Percentiles rank a stretch among this genome's conserved stretches.
phyloP scores from a whole-genome alignment of 2,113 vertebrate species.

The Guaruba guarouba region DNA sequence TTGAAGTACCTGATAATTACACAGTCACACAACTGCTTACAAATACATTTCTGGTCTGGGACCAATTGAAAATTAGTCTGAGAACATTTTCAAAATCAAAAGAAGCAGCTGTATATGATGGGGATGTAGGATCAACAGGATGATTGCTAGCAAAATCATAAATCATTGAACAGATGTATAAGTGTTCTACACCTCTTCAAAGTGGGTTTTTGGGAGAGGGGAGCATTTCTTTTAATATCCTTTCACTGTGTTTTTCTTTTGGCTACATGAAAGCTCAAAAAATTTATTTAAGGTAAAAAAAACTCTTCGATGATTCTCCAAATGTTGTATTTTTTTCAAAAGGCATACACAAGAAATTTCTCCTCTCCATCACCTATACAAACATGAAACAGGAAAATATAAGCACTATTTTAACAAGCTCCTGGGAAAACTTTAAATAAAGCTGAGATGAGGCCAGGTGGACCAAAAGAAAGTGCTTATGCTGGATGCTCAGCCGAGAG shows the following conservation, averaged over 20 bases:
- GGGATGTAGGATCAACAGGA: neutral
- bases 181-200: neutral
- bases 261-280: neutral
- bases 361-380: neutral
- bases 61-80: neutral
- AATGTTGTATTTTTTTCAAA: neutral
- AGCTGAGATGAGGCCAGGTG: constrained; percentile 38
- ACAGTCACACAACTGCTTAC: neutral
- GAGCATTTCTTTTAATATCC: neutral
- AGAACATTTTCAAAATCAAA: neutral
- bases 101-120: neutral
- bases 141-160: neutral
- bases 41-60: neutral
- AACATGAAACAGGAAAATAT: neutral
- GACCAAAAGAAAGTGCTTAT: constrained; percentile 35
- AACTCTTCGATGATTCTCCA: neutral
- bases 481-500: neutral
- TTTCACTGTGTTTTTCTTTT: neutral
- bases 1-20: neutral
- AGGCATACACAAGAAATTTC: neutral
- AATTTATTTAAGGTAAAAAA: neutral
- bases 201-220: neutral
- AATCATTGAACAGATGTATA: neutral
- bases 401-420: neutral
- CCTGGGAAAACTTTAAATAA: neutral